A percentile compares a stretch with the other conserved stretches of the same genome.
These are phyloP conservation scores for Neoascia interrupta DNA, from an alignment of 2,888 invertebrate genomes.

Conservation along the genomic window DNA sequence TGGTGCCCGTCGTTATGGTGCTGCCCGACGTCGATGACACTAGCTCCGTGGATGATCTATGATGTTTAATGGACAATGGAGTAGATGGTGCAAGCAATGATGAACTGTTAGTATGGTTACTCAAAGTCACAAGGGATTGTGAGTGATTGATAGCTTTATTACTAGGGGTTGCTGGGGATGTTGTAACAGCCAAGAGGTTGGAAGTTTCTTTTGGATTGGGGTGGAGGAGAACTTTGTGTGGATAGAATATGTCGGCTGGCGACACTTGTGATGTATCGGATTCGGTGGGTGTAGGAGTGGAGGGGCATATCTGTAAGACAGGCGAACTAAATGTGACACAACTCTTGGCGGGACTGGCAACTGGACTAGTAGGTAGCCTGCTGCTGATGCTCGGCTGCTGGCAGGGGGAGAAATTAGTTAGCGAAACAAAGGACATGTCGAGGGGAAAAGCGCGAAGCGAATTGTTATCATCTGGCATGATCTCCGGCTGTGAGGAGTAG, in stretches of 20 bases:
- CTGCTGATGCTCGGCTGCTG: conserved; percentile 13
- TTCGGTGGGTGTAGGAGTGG: conserved; percentile 77
- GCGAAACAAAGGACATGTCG: conserved; percentile 52
- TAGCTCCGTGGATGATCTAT: conserved; percentile 76
- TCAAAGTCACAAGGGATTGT: conserved; percentile 68
- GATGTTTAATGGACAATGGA: conserved; percentile 75
- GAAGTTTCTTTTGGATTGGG: conserved; percentile 2
- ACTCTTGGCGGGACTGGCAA: conserved; percentile 56
- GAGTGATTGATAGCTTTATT: conserved; percentile 71
- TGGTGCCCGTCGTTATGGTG: conserved; percentile 73
- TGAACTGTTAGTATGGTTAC: conserved; percentile 76
- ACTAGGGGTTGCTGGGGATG: conserved; percentile 53
- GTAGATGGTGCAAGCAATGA: conserved; percentile 80
- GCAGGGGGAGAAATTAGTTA: conserved; percentile 71
- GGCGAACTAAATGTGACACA: conserved; percentile 62
- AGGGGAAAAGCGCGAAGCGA: conserved; percentile 67
- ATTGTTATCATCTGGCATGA: conserved; percentile 64
- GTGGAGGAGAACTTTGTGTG: conserved; percentile 14
- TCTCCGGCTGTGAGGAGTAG: conserved; percentile 76
- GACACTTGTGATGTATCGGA: conserved; percentile 73
- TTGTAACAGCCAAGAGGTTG: conserved; percentile 25
- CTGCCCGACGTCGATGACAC: conserved; percentile 71
- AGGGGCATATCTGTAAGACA: conserved; percentile 75
- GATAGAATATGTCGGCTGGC: conserved; percentile 23
- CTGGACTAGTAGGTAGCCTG: conserved; percentile 40